These are phyloP conservation scores for Eudyptes chrysolophus DNA, from an alignment of 2,113 vertebrate species.

Conservation along the genomic window DNA sequence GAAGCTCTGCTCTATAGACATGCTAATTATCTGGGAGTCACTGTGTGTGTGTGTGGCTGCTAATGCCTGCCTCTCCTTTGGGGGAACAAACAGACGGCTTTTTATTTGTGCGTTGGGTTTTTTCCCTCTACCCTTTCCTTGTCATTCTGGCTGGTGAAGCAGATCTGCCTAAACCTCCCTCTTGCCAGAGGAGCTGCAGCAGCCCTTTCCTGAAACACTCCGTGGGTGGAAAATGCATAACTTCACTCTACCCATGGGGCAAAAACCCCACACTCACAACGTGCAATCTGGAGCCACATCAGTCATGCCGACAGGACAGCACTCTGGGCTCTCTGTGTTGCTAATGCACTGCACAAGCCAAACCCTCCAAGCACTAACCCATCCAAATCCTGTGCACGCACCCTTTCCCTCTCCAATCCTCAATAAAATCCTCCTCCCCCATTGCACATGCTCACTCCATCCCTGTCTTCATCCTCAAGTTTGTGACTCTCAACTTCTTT, in stretches of 20 bases:
- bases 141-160: background rate
- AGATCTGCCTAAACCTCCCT: background rate
- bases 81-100: background rate
- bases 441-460: background rate
- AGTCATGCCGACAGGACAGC: background rate
- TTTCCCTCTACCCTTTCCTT: background rate
- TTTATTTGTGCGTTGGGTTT: background rate
- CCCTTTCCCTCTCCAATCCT: background rate
- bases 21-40: background rate
- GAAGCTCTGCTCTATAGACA: conserved; percentile 1
- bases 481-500: background rate
- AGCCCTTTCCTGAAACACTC: background rate
- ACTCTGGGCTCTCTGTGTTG: background rate
- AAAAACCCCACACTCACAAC: background rate
- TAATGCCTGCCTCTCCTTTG: background rate
- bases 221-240: background rate
- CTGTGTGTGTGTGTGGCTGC: background rate
- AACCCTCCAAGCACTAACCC: background rate
- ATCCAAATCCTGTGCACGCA: background rate
- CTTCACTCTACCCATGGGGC: background rate
- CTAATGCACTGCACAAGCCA: background rate
- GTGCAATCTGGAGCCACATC: background rate
- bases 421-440: background rate
- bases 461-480: background rate
- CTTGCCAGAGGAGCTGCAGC: background rate